A percentile compares a stretch with the other conserved stretches of the same genome.
These are phyloP conservation scores for Gymnodraco acuticeps DNA, from an alignment of 2,797 vertebrate genomes.

Conservation along the genomic window DNA sequence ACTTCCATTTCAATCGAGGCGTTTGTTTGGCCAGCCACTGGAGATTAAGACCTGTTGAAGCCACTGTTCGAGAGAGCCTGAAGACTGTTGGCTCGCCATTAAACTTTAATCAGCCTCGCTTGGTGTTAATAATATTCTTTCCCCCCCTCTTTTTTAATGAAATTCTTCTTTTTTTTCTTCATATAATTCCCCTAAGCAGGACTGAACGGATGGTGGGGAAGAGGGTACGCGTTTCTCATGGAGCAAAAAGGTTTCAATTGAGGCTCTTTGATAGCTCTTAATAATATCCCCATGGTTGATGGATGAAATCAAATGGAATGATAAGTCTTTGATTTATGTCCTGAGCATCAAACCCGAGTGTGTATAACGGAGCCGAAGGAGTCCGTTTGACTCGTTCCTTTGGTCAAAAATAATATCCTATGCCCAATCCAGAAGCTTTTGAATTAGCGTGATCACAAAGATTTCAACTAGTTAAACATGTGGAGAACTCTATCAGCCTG, in stretches of 20 bases:
- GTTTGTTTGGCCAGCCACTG: constrained; percentile 63
- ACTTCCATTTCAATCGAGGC: constrained; percentile 40
- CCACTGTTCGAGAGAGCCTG: constrained; percentile 54
- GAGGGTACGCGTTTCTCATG: constrained; percentile 53
- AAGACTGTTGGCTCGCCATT: constrained; percentile 63
- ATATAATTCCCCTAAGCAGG: constrained; percentile 62
- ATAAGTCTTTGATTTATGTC: constrained; percentile 77
- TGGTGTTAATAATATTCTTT: constrained; percentile 62
- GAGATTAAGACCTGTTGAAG: constrained; percentile 77
- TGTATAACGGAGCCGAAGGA: constrained; percentile 33
- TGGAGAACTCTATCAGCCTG: neutral
- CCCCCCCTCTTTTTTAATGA: constrained; percentile 57
- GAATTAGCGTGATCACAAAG: constrained; percentile 63
- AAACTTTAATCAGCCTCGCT: constrained; percentile 70
- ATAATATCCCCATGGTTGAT: constrained; percentile 78
- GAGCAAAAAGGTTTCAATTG: constrained; percentile 83
- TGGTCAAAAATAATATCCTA: constrained; percentile 59
- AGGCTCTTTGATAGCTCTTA: constrained; percentile 74
- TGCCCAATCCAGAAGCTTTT: constrained; percentile 54
- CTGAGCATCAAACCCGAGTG: constrained; percentile 57
- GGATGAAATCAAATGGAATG: constrained; percentile 81
- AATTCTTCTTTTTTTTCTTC: constrained; percentile 45
- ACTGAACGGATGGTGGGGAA: constrained; percentile 54
- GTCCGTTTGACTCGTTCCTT: constrained; percentile 42
- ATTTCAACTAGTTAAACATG: constrained; percentile 35